Evolutionary conservation across 92 coral and sea anemone species (phyloP), one percentile per base, ranked within the genome.

Genomic region (Ricordea florida): DNA sequence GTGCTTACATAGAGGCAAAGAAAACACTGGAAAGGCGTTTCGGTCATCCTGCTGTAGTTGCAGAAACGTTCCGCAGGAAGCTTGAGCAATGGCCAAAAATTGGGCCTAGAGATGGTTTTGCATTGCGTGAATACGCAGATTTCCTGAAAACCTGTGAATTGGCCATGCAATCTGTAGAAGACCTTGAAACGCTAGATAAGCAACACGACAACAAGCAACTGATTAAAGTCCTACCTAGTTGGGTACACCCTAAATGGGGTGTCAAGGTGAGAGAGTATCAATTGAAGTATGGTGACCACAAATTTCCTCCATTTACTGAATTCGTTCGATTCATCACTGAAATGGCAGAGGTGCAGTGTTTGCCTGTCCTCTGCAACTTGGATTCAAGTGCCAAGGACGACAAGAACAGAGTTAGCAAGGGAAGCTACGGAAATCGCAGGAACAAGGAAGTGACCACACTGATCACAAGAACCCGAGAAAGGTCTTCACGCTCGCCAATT

Each of bases 211-310:
- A 76, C 48, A 58, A 76, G 62, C 62, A 83, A 60, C 65, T 83
- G 24, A 30, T 83, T 2, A 83, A 57, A 45, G 83, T 38, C 20
- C 73, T 83, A 1, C 84, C 84, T 0, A 76, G 59, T 67, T 83
- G 89, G 89, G 69, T 73, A 14, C 87, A 72, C 34, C 71, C 82
- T n/a, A 81, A 86, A 28, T 85, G 89, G 91, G 72, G 85, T 11
- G 53, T 57, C 23, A 84, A 21, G 25, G 89, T 76, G 24, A 76
- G 84, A 43, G 79, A 66, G 5, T 75, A 57, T 32, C 83, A 83
- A 47, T 17, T 17, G 5, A 66, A 69, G 63, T 37, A 76, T 42
- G 79, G 84, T 17, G 84, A 83, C 25, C 51, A 33, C 49, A 71
- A 65, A 60, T 85, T 85, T 41, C 82, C 86, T 10, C 90, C 86